Conservation (phyloP, 2,113 vertebrate species). For the Fregetta grallaria region DNA sequence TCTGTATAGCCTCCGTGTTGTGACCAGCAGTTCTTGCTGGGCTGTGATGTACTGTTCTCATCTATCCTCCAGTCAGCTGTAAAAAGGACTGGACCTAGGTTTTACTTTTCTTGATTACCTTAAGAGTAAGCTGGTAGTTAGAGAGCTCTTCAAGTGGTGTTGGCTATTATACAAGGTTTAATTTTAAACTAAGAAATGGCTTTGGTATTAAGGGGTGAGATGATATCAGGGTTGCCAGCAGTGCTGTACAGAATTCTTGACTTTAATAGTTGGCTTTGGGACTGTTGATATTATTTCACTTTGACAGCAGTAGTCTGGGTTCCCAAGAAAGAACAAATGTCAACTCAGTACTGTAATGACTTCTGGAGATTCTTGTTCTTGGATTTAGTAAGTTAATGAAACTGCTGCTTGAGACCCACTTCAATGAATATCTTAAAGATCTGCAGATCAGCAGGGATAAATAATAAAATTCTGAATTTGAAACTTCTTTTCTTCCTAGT, state of each 20-base stretch:
- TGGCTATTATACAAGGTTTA: not conserved
- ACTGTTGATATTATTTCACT: not conserved
- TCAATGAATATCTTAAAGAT: constrained; percentile 2
- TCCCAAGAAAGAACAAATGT: not conserved
- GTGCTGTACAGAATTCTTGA: not conserved
- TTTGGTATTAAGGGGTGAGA: not conserved
- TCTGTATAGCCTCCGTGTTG: not conserved
- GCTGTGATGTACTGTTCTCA: not conserved
- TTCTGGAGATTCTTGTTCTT: constrained; percentile 26
- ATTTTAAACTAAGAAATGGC: not conserved
- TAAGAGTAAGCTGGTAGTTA: not conserved
- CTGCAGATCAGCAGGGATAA: constrained; percentile 1
- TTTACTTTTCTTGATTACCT: not conserved
- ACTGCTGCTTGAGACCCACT: not conserved
- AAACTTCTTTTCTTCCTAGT: not conserved
- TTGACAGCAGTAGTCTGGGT: not conserved
- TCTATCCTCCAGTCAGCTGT: not conserved
- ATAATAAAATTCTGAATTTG: constrained; percentile 12
- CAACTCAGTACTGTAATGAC: not conserved
- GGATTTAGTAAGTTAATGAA: constrained; percentile 26
- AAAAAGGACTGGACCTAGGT: not conserved
- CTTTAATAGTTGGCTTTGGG: not conserved
- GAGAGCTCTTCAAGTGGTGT: not conserved
- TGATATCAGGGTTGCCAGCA: not conserved
- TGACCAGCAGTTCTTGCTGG: not conserved